Percentiles rank a stretch among this genome's conserved stretches.
Evolutionary conservation across 2,888 invertebrate genomes (phyloP).

Genomic region (Smittia sp.): DNA sequence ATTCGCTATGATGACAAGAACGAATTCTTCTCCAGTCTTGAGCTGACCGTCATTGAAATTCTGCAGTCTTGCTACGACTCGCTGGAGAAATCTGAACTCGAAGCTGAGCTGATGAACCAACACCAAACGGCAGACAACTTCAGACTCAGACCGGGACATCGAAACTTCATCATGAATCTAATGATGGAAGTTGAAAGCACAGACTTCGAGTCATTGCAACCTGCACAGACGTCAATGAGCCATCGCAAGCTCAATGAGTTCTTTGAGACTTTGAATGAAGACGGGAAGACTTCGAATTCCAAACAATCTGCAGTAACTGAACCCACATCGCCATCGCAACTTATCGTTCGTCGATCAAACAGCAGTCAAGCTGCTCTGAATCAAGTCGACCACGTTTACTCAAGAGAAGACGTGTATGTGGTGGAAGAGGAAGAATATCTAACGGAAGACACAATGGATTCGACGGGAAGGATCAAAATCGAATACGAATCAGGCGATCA

Average conservation of each 20-base stretch:
- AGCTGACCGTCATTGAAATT: neutral
- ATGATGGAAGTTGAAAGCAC: constrained; percentile 3
- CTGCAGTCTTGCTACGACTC: neutral
- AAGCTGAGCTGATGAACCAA: neutral
- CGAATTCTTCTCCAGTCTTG: constrained; percentile 21
- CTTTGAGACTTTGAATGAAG: neutral
- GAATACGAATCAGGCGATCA: neutral
- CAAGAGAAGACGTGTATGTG: neutral
- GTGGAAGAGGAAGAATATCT: constrained; percentile 10
- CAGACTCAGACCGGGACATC: constrained; percentile 1
- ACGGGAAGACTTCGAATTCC: neutral
- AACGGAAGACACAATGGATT: neutral
- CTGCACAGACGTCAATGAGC: too few relatives aligned
- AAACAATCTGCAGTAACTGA: neutral
- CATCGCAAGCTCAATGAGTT: neutral
- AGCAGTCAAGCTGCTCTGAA: neutral
- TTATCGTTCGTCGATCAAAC: neutral
- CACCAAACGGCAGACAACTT: neutral
- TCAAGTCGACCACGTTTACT: neutral
- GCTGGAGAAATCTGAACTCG: neutral
- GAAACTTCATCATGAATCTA: constrained; percentile 21
- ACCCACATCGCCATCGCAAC: neutral
- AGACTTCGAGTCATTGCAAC: neutral
- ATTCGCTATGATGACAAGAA: constrained; percentile 2
- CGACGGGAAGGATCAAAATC: neutral